Base-by-base conservation (phyloP, 1,140 invertebrate genomes). In the Holcopasites calliopsidis region DNA sequence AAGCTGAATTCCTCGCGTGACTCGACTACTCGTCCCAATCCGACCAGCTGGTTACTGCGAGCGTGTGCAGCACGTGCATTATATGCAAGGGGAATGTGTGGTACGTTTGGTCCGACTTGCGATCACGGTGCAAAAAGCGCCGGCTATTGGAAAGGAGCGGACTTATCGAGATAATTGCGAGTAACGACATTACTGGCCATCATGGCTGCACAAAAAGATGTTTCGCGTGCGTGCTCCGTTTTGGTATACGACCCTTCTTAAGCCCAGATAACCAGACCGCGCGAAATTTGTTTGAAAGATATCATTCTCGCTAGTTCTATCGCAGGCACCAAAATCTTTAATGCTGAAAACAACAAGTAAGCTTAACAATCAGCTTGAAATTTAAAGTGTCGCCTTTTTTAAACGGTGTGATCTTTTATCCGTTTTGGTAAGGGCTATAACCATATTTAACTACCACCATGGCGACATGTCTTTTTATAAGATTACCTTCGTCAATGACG, bases 1-100 rank as follows among this genome's bases (percentile, higher is more conserved):
- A 47, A 52, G 42, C 10, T 47, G 69, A 82, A 82, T 82, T 78
- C 68, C 80, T 82, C 64, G 80, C 80, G 80, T 82, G 80, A 82
- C 80, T 81, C 49, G 49, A 65, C 60, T 26, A 38, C 33, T 60
- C 62, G 33, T 47, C 28, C 33, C 21, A 35, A 64, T 38, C 5
- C 28, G 33, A 6, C 26, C 52, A 49, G 52, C 33, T 73, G 49
- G 28, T 38, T 16, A 7, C 10, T n/a, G 60, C 52, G 40, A 49
- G 40, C 40, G 33, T 62, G 23, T 31, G 44, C 40, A 21, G 33
- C 44, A 52, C 50, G 61, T 40, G 42, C 44, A 55, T 50, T 35
- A 47, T 49, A 58, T 21, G 21, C 31, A 38, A 6, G 10, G 11
- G 8, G 38, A 28, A 72, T 18, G n/a, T 13, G 4, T 47, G 44